These are phyloP conservation scores for Polyommatus icarus DNA, from an alignment of 2,888 invertebrate species.

Conservation along the genomic window DNA sequence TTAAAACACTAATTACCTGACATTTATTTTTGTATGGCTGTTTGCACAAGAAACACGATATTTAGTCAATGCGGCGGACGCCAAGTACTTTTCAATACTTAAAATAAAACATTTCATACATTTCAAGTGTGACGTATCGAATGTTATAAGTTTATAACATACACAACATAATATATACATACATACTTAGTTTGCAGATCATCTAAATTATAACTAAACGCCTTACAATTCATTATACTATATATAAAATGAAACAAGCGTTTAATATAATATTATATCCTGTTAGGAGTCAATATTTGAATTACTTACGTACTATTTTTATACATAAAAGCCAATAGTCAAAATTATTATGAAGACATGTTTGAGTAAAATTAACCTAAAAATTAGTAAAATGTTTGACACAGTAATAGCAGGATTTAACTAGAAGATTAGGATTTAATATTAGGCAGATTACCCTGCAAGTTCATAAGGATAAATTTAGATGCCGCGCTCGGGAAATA, in stretches of 20 bases:
- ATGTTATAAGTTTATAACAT: background rate
- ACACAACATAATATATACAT: no score
- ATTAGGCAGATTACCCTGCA: constrained; percentile 18
- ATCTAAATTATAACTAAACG: background rate
- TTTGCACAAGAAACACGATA: background rate
- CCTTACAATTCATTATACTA: background rate
- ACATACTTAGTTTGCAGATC: background rate
- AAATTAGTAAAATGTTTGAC: constrained; percentile 11
- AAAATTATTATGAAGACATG: background rate
- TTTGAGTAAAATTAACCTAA: background rate
- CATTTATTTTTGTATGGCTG: background rate
- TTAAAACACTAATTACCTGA: background rate
- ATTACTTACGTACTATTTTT: constrained; percentile 11
- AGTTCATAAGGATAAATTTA: constrained; percentile 13
- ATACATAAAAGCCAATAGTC: background rate
- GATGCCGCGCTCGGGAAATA: background rate
- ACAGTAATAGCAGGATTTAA: constrained; percentile 1
- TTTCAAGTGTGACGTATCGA: background rate
- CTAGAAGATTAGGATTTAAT: constrained; percentile 8
- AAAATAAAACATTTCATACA: constrained; percentile 8
- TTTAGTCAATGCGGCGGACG: constrained; percentile 3
- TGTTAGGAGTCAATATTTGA: constrained; percentile 1
- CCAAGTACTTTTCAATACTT: background rate
- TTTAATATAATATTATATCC: background rate
- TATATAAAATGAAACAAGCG: background rate